Conservation (phyloP, 53 echinoderm and acorn worm genomes). For the Pentamera pediparva region DNA sequence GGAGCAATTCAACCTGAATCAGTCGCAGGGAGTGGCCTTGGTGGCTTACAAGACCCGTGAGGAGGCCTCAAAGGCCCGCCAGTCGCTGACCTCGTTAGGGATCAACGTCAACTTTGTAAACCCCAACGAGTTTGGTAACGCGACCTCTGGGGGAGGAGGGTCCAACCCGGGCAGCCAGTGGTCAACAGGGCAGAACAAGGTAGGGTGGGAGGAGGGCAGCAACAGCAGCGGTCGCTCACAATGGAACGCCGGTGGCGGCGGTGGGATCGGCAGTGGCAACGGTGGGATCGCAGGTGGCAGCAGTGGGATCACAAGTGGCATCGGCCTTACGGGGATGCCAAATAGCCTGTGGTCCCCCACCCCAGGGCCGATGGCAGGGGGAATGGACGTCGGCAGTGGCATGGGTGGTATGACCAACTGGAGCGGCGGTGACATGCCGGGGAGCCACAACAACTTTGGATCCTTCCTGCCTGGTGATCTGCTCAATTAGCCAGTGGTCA, state of each 20-base stretch:
- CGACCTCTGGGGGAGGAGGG: constrained; percentile 20
- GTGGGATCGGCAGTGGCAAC: constrained; percentile 26
- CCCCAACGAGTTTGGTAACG: constrained; percentile 46
- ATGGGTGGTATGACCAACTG: constrained; percentile 1
- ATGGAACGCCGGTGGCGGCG: constrained; percentile 10
- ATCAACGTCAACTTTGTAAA: constrained; percentile 65
- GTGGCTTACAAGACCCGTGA: constrained; percentile 73
- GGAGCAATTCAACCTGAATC: constrained; percentile 90
- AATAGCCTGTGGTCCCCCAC: constrained; percentile 76
- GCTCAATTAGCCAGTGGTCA: constrained; percentile 12
- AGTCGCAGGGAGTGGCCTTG: constrained; percentile 77
- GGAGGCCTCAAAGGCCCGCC: constrained; percentile 83
- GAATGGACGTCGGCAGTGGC: neutral
- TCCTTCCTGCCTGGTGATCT: constrained; percentile 13
- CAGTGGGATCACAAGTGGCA: constrained; percentile 23
- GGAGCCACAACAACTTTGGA: neutral
- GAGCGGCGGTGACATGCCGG: neutral
- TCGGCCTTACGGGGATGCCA: constrained; percentile 53
- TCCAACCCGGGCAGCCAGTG: constrained; percentile 37
- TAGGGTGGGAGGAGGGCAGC: constrained; percentile 21
- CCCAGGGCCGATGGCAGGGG: constrained; percentile 36
- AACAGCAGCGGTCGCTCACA: constrained; percentile 21
- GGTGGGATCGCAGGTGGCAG: constrained; percentile 25
- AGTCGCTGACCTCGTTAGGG: constrained; percentile 54
- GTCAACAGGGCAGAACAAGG: constrained; percentile 33